Percentiles rank a stretch among this genome's conserved stretches.
phyloP scores from a whole-genome alignment of 2,888 invertebrate genomes.

The Gasteruption jaculator region DNA sequence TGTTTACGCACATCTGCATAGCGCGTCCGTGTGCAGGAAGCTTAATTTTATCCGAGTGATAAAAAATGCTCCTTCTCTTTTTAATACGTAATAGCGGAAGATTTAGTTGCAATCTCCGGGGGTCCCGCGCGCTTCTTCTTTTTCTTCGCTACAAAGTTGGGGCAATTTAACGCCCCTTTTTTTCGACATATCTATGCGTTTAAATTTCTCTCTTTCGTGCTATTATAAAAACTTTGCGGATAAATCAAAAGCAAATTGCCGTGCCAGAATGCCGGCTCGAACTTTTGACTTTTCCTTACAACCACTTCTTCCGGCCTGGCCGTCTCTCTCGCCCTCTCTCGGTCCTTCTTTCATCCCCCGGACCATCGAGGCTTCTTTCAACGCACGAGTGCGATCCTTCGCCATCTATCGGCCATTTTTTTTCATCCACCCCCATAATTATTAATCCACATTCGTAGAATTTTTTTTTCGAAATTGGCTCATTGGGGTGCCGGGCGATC shows the following conservation, averaged over 20 bases:
- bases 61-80: no score
- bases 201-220: constrained; percentile 33
- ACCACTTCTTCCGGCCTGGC: constrained; percentile 28
- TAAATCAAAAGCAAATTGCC: constrained; percentile 42
- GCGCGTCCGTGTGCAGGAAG: no score
- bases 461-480: no score
- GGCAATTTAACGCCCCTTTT: constrained; percentile 37
- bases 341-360: constrained; percentile 1
- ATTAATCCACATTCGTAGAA: no score
- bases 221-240: constrained; percentile 41
- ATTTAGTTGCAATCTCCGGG: no score
- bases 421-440: no score
- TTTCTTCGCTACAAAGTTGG: no score
- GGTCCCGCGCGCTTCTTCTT: no score
- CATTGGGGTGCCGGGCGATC: no score
- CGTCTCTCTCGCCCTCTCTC: constrained; percentile 16
- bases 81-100: no score
- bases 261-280: constrained; percentile 23
- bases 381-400: not conserved
- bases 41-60: no score
- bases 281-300: constrained; percentile 33
- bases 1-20: no score
- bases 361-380: constrained; percentile 1
- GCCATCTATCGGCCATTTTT: not conserved
- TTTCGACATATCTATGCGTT: constrained; percentile 19